Evolutionary conservation across 2,113 vertebrate species (phyloP).

Genomic region (Electrona antarctica): DNA sequence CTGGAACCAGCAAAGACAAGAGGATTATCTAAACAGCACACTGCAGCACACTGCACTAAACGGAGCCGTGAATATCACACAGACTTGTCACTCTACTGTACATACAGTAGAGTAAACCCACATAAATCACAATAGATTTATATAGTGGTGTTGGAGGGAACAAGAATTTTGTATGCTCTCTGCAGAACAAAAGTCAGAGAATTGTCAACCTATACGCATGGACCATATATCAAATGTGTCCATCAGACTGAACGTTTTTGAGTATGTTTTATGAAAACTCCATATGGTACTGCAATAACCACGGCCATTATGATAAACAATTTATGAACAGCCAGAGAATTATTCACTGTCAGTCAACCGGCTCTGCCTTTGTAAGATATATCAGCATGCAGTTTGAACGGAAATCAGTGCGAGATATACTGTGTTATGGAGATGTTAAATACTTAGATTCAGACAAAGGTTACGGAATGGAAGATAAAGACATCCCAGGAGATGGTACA

Average conservation of each 20-base stretch:
- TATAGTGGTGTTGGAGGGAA: background rate
- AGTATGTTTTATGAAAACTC: background rate
- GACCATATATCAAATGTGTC: background rate
- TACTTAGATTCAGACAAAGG: constrained; percentile 12
- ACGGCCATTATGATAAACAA: background rate
- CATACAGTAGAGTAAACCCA: constrained; percentile 12
- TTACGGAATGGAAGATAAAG: constrained; percentile 25
- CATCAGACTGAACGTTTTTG: background rate
- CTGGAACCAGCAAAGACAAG: constrained; percentile 40
- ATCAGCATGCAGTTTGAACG: background rate
- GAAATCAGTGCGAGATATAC: background rate
- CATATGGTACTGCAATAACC: background rate
- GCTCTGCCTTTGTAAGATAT: background rate
- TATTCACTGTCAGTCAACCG: background rate
- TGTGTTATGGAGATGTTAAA: background rate
- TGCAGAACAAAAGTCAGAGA: background rate
- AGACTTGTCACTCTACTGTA: constrained; percentile 5
- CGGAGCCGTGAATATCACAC: background rate
- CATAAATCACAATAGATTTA: constrained; percentile 10
- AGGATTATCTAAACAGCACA: constrained; percentile 37
- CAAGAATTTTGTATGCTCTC: constrained; percentile 9
- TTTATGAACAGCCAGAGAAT: background rate
- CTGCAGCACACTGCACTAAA: background rate
- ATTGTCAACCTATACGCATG: background rate
- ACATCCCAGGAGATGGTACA: constrained; percentile 8